phyloP scores from a whole-genome alignment of 2,113 vertebrate species.

The Zapus hudsonius region DNA sequence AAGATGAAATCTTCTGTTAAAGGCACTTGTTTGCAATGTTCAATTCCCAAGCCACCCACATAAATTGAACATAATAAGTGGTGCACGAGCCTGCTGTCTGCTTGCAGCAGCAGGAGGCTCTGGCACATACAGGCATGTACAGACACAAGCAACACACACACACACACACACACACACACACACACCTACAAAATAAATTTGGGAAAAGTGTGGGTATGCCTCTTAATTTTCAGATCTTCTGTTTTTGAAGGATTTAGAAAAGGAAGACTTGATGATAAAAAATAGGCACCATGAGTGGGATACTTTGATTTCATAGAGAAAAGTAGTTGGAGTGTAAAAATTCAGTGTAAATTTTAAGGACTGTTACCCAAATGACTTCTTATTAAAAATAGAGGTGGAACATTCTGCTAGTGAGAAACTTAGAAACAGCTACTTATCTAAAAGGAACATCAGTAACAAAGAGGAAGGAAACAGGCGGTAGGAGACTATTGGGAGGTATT shows the following conservation, averaged over 20 bases:
- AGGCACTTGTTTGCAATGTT: no score
- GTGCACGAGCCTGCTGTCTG: no score
- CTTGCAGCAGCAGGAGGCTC: no score
- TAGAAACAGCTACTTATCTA: neutral
- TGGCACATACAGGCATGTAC: no score
- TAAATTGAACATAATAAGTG: no score
- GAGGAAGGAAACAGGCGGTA: rapidly evolving
- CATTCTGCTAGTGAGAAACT: neutral
- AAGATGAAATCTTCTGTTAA: no score
- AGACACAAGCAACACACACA: no score
- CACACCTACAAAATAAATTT: neutral
- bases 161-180: no score
- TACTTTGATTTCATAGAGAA: neutral
- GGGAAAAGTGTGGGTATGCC: neutral
- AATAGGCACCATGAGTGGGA: neutral
- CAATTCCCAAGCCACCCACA: no score
- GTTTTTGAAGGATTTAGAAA: neutral
- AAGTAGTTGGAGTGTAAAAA: neutral
- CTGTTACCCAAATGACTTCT: neutral
- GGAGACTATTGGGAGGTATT: no score
- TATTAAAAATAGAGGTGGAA: neutral
- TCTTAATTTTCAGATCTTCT: neutral
- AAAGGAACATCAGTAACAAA: neutral
- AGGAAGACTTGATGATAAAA: neutral
- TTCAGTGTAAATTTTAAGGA: neutral